Percentiles rank a stretch among this genome's conserved stretches.
Evolutionary conservation across 2,888 invertebrate species (phyloP).

Genomic region (Notodonta ziczac): DNA sequence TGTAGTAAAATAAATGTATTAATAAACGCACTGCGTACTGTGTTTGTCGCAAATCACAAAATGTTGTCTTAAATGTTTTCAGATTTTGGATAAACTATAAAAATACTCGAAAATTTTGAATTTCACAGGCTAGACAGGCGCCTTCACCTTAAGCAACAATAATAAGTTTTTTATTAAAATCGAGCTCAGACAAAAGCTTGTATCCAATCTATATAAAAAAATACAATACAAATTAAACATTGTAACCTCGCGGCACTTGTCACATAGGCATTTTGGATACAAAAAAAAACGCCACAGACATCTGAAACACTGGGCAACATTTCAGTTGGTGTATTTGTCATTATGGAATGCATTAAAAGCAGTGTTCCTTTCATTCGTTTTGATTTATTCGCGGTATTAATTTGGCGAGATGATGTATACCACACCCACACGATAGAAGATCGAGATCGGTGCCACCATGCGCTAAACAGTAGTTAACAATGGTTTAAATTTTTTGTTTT

Average conservation of each 20-base stretch:
- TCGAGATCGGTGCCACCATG: not conserved
- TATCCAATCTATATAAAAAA: constrained; percentile 10
- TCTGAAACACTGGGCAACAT: constrained; percentile 29
- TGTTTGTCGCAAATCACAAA: no score
- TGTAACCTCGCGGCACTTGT: constrained; percentile 11
- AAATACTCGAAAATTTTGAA: no score
- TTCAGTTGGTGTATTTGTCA: constrained; percentile 41
- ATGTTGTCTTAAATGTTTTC: no score
- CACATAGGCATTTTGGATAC: constrained; percentile 4
- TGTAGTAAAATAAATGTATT: no score
- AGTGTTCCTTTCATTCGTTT: constrained; percentile 38
- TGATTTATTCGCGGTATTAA: constrained; percentile 58
- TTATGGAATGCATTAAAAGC: constrained; percentile 34
- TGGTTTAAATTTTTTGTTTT: not conserved
- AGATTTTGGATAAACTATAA: no score
- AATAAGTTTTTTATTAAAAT: constrained; percentile 1
- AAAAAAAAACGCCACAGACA: constrained; percentile 20
- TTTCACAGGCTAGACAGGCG: no score
- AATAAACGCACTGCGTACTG: no score
- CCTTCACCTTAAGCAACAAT: no score
- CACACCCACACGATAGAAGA: constrained; percentile 39
- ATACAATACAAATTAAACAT: constrained; percentile 20
- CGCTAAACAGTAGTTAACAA: not conserved
- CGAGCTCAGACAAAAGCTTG: constrained; percentile 7
- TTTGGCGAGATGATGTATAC: constrained; percentile 56